Evolutionary conservation across 92 coral and sea anemone species (phyloP), one percentile per base, ranked within the genome.

Genomic region (Umimayanthus kanabou): DNA sequence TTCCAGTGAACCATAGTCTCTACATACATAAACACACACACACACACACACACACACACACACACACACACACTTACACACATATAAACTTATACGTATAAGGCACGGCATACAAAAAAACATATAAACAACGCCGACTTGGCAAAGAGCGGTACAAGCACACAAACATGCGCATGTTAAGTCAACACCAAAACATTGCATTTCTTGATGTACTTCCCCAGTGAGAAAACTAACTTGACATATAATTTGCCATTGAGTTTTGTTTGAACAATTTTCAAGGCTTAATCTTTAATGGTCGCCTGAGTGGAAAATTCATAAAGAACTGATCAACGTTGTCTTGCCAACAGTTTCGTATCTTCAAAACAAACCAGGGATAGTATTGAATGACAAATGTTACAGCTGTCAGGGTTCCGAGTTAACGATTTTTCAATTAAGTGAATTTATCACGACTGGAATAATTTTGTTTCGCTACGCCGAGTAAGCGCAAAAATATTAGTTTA

Each of bases 381-480:
- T 23, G 39, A 78, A 72, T 78, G 8, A 26, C 82, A 49, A 78
- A n/a, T 50, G 23, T 49, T 28, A 25, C 58, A 78, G 66, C 82
- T 78, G 82, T 25, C 82, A 49, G 25, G 20, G 57, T 78, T 78
- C 65, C n/a, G 30, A 78, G 0, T 50, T 78, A 78, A 78, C 66
- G 65, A 78, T 26, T 45, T 45, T 78, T 25, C 18, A 78, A 78
- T 78, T 78, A 78, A 23, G 40, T 28, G 65, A 43, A 25, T 78
- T 45, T 45, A 43, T 77, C 37, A 8, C 28, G 33, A 77, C 40
- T 78, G 65, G 39, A 78, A 78, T 78, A 25, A 78, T 45, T 49
- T 76, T 50, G 29, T 15, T 23, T 22, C 10, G 20, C 43, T 49
- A 47, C 15, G 61, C 39, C 7, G 82, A 78, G 65, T 20, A 78